A percentile compares a stretch with the other conserved stretches of the same genome.
Evolutionary conservation across 2,797 vertebrate genomes (phyloP).

Genomic region (Chrysocyon brachyurus): DNA sequence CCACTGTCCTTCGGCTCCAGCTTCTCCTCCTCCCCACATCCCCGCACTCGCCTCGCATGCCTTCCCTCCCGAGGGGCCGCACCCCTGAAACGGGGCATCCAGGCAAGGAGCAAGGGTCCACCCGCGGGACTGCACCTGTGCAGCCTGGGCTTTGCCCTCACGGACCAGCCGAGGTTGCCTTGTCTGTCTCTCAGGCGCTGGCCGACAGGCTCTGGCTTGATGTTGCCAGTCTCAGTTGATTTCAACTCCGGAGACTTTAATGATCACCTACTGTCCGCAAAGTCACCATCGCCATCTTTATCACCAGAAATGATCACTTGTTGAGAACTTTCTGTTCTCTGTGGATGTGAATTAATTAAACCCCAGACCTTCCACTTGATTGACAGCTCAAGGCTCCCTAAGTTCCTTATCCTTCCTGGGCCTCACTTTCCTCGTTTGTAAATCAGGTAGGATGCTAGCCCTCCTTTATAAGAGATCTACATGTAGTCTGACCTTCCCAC

Average conservation of each 20-base stretch:
- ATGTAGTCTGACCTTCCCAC: neutral
- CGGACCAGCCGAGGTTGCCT: neutral
- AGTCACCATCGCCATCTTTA: neutral
- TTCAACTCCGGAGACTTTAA: neutral
- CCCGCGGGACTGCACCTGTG: fast-evolving
- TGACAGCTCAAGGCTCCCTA: fast-evolving
- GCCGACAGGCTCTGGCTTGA: fast-evolving
- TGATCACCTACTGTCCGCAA: neutral
- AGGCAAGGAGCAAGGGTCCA: neutral
- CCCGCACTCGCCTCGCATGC: fast-evolving
- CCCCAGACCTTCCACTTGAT: neutral
- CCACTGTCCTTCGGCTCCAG: neutral
- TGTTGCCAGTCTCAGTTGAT: neutral
- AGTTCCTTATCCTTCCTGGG: neutral
- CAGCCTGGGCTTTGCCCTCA: neutral
- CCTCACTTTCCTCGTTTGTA: neutral
- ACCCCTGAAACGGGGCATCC: neutral
- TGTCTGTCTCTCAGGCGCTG: neutral
- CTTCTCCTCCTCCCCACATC: fast-evolving
- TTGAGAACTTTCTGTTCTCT: neutral
- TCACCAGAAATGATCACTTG: neutral
- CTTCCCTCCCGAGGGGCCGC: neutral
- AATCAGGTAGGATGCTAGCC: neutral
- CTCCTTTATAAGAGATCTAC: neutral
- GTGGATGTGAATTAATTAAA: fast-evolving